These are phyloP conservation scores for Dioctria linearis DNA, from an alignment of 2,888 invertebrate genomes.

Conservation along the genomic window DNA sequence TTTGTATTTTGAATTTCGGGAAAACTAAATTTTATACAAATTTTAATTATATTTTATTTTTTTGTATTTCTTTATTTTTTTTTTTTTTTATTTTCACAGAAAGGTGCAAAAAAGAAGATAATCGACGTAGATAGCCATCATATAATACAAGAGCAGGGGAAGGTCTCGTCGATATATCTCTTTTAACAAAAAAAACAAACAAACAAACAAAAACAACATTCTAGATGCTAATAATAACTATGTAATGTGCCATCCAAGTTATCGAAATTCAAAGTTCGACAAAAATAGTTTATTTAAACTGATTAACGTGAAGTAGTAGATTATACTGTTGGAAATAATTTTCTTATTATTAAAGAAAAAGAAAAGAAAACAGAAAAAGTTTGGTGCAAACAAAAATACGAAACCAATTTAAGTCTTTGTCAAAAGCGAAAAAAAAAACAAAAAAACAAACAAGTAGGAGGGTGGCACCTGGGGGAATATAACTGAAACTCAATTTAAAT, in stretches of 20 bases:
- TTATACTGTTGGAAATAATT: background rate
- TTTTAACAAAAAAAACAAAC: no score
- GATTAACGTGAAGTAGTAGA: background rate
- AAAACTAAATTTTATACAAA: constrained; percentile 1
- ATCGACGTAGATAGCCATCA: constrained; percentile 26
- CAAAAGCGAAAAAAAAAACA: no score
- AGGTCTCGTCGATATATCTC: constrained; percentile 17
- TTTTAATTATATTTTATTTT: background rate
- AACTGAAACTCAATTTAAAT: constrained; percentile 15
- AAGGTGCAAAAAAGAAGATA: constrained; percentile 51
- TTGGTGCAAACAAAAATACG: background rate
- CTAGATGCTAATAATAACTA: constrained; percentile 29
- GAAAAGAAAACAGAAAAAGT: background rate
- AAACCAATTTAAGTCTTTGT: no score
- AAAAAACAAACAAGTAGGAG: no score
- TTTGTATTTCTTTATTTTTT: background rate
- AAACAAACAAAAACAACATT: background rate
- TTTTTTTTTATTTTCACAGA: constrained; percentile 43
- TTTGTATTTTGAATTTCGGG: constrained; percentile 15
- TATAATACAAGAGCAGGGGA: background rate
- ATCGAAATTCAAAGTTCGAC: constrained; percentile 3
- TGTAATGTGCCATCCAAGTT: constrained; percentile 56
- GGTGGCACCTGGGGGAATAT: constrained; percentile 17
- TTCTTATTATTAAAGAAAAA: background rate
- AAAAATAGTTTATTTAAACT: background rate